Evolutionary conservation across 2,797 vertebrate genomes (phyloP).

Genomic region (Arremon aurantiirostris): DNA sequence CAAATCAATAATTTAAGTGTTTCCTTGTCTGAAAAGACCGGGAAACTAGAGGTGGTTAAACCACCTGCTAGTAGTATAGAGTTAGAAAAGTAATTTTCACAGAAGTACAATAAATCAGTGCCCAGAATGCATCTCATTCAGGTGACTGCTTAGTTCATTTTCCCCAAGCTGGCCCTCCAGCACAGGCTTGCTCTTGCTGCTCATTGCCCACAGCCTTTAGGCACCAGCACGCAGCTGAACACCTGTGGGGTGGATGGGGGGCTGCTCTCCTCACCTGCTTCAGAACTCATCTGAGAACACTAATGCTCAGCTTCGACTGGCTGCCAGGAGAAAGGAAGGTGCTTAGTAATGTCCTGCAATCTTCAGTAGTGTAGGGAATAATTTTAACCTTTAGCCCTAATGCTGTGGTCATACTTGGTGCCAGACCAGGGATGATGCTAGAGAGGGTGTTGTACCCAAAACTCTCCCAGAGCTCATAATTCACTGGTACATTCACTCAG

Average conservation of each 20-base stretch:
- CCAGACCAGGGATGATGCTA: background rate
- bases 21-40: background rate
- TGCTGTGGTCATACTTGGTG: background rate
- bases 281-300: background rate
- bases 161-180: background rate
- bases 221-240: background rate
- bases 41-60: background rate
- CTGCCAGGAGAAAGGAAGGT: background rate
- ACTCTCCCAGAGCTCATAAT: background rate
- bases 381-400: background rate
- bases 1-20: background rate
- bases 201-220: background rate
- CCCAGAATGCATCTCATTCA: background rate
- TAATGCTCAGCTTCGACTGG: background rate
- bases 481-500: background rate
- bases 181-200: background rate
- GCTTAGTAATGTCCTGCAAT: background rate
- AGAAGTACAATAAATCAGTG: background rate
- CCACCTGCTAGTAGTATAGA: background rate
- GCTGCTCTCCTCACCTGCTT: background rate
- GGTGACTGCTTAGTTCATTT: background rate
- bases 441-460: background rate
- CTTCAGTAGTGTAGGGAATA: background rate
- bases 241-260: accelerated
- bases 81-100: background rate